Evolutionary conservation across 2,797 vertebrate genomes (phyloP).

Genomic region (Lycodopsis pacificus): DNA sequence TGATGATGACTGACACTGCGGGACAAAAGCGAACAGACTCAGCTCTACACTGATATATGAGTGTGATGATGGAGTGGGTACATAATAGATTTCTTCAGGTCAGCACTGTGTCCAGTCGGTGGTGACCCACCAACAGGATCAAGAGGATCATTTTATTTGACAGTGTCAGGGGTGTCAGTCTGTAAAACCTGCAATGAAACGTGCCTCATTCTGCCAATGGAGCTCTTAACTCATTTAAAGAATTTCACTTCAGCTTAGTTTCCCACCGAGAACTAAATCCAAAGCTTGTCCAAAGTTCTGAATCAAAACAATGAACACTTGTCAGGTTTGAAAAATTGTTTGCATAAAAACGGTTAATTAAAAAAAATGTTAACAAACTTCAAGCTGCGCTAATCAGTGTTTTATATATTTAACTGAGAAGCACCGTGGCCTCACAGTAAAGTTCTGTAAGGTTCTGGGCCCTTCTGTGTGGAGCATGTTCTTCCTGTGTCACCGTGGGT

Average conservation of each 20-base stretch:
- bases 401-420: neutral
- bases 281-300: neutral
- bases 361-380: neutral
- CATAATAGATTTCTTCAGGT: conserved; percentile 3
- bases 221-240: conserved; percentile 25
- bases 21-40: conserved; percentile 6
- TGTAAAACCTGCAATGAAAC: conserved; percentile 42
- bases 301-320: neutral
- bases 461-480: too few species aligned
- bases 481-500: too few species aligned
- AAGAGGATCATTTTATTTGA: conserved; percentile 23
- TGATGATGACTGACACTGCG: conserved; percentile 11
- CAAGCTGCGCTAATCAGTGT: neutral
- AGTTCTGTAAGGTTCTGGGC: too few species aligned
- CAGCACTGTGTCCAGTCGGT: neutral
- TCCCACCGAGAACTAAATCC: neutral
- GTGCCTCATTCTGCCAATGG: conserved; percentile 38
- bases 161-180: conserved; percentile 37
- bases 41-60: neutral
- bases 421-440: too few species aligned
- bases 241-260: conserved; percentile 24
- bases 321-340: too few species aligned
- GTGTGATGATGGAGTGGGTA: neutral
- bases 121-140: conserved; percentile 16
- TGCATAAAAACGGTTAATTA: neutral